These are phyloP conservation scores for Hyperoodon ampullatus DNA, from an alignment of 2,113 vertebrate species.

Conservation along the genomic window DNA sequence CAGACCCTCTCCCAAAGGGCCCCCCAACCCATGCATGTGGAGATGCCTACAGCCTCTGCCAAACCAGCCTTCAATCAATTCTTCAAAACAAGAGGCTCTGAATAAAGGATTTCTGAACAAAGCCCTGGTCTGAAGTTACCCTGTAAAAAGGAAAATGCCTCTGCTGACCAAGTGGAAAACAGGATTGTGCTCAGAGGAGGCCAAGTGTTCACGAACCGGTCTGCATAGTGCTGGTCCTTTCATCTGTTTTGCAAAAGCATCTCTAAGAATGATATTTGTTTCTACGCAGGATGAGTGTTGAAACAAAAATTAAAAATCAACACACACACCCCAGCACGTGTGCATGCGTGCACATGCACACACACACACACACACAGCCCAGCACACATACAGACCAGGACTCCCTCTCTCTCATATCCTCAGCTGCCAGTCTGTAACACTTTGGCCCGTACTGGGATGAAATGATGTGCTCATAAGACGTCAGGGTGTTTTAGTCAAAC, in stretches of 20 bases:
- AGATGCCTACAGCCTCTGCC: neutral
- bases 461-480: neutral
- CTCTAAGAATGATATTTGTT: neutral
- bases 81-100: conserved; percentile 36
- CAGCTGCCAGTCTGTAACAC: neutral
- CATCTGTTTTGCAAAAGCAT: neutral
- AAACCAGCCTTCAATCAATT: conserved; percentile 46
- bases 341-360: accelerated
- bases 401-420: accelerated
- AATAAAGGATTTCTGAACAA: conserved; percentile 51
- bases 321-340: accelerated
- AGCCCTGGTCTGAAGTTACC: conserved; percentile 55
- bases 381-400: neutral
- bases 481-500: neutral
- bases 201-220: neutral
- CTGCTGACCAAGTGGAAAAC: neutral
- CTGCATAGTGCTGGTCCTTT: neutral
- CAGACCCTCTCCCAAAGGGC: neutral
- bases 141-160: neutral
- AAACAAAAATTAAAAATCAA: neutral
- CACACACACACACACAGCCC: neutral
- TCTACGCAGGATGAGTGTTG: neutral
- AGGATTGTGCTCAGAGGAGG: neutral
- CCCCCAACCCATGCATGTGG: accelerated
- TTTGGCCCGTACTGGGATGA: neutral